phyloP scores from a whole-genome alignment of 2,888 invertebrate species.

The Eumerus sabulonum region DNA sequence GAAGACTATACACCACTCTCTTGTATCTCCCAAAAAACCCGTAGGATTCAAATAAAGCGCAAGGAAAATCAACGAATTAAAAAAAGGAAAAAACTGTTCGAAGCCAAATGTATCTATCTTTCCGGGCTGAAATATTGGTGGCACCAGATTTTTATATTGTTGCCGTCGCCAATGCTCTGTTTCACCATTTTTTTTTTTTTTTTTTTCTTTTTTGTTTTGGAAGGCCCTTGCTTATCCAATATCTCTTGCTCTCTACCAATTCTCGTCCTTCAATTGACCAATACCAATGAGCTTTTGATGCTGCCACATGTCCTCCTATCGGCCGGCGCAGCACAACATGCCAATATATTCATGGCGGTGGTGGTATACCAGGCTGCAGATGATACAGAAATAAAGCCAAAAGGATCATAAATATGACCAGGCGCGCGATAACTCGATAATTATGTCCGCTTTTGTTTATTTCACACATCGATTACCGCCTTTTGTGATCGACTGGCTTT shows the following conservation, averaged over 20 bases:
- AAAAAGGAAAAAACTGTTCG: conserved; percentile 9
- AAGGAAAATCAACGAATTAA: conserved; percentile 2
- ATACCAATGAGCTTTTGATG: conserved; percentile 15
- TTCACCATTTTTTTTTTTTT: conserved; percentile 12
- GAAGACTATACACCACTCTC: conserved; percentile 10
- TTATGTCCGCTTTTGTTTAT: conserved; percentile 79
- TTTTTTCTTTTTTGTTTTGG: conserved; percentile 25
- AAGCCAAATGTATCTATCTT: conserved; percentile 61
- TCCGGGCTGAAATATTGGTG: conserved; percentile 52
- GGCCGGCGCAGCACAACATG: conserved; percentile 24
- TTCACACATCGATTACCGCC: conserved; percentile 79
- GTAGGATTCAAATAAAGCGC: neutral
- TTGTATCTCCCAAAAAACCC: neutral
- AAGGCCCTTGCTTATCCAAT: conserved; percentile 60
- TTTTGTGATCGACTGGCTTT: conserved; percentile 69
- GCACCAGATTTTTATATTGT: conserved; percentile 60
- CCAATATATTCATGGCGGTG: conserved; percentile 1
- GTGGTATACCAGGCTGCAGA: conserved; percentile 42
- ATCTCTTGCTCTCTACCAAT: conserved; percentile 41
- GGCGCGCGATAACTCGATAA: conserved; percentile 79
- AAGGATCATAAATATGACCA: conserved; percentile 72
- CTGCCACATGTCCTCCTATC: conserved; percentile 41
- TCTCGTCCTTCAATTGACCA: conserved; percentile 40
- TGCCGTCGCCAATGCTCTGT: conserved; percentile 40
- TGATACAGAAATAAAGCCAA: conserved; percentile 69